Evolutionary conservation across 2,797 vertebrate species (phyloP), one percentile per base, ranked within the genome.

Genomic region (Euthynnus affinis): DNA sequence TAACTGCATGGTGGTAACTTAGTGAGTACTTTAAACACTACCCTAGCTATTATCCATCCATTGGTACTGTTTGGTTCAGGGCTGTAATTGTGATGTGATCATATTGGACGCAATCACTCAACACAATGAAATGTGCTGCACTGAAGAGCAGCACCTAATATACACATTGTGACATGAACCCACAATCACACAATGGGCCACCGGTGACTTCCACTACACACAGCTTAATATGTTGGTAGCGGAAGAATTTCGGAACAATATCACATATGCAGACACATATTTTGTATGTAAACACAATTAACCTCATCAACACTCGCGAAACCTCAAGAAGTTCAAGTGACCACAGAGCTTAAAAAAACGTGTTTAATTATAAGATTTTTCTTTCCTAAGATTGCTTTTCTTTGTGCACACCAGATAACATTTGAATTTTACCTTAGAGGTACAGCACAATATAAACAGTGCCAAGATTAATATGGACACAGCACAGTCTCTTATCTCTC

Each of bases 381-480:
- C 67, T 49, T 78, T 29, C 40, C 40, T 0, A 4, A 58, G 58
- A 75, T 78, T 63, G 49, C 18, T 64, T 69, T 65, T 62, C 64
- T 82, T 75, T 74, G 63, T 76, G 44, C 57, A 10, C 18, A 14
- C 55, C 3, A 78, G 78, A 88, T 88, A 53, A 67, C 81, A 76
- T 67, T 63, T 51, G 3, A 74, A 68, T 78, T 75, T 79, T 71
- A 74, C 40, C 75, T 77, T 42, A n/a, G 80, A 84, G 71, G 74
- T 80, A 25, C 61, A 55, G 70, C 34, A 6, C 8, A 42, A 80
- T 71, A 70, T 67, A 78, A 89, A 81, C 66, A 23, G 69, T 42
- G 75, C 68, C 73, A 57, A 75, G 81, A 87, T 87, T 80, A 80
- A 87, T 84, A 78, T 73, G 82, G 88, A 75, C 83, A 65, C 60